Evolutionary conservation across 2,888 invertebrate species (phyloP), one percentile per base, ranked within the genome.

Genomic region (Glaucopsyche alexis): DNA sequence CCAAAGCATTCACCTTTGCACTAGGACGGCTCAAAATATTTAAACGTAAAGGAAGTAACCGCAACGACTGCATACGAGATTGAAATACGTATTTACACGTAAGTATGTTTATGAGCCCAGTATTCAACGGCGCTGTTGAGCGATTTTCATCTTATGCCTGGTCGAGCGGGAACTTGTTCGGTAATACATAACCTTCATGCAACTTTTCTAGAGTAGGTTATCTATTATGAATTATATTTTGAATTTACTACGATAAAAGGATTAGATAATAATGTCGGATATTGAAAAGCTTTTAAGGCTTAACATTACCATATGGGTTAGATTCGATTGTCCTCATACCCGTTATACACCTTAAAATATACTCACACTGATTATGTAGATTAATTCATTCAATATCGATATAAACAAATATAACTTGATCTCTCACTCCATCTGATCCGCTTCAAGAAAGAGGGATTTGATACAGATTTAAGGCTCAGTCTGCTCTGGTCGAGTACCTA

Each of bases 281-380:
- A 60, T 60, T 60, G 60, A 60, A 60, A 60, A 60, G 60, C 60
- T 60, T 11, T 60, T 60, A 60, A 29, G 55, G 40, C 52, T 71
- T 16, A 55, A 40, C 42, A 71, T 60, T 55, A 19, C 75, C 81
- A 82, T 79, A 85, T 87, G 82, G 85, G 84, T 82, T 80, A 83
- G 79, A 77, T 80, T 74, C 79, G 76, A 85, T 83, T 85, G 83
- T 86, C 86, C 81, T 82, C 83, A 83, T 81, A 87, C 85, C 89
- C 84, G 88, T 88, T 88, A 88, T 84, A 82, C 84, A 79, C 79
- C 80, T 81, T 80, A 81, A 78, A 42, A 66, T 80, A 79, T 81
- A 81, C 81, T 84, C 82, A 81, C 80, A 76, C 81, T 82, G 83
- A 86, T 87, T 83, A 85, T 86, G 83, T 85, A 85, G 82, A 87